phyloP scores from a whole-genome alignment of 2,797 vertebrate genomes.

The Gephyroberyx darwinii region DNA sequence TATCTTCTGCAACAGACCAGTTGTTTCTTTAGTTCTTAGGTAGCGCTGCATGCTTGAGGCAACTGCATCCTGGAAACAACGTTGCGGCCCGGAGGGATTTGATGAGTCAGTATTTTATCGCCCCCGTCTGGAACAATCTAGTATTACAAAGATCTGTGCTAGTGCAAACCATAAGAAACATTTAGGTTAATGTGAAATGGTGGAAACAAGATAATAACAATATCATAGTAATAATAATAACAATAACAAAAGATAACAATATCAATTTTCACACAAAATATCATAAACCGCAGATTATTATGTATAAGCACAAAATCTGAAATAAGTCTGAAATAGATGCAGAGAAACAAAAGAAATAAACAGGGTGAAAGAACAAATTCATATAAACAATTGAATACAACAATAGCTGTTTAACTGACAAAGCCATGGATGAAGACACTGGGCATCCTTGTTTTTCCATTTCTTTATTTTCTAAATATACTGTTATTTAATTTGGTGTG shows the following conservation, averaged over 20 bases:
- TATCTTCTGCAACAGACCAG: neutral
- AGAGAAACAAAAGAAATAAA: neutral
- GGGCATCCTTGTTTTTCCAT: conserved; percentile 32
- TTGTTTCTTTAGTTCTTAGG: neutral
- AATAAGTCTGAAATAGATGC: too few species aligned
- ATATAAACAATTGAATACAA: neutral
- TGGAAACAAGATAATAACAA: too few species aligned
- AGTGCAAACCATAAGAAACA: too few species aligned
- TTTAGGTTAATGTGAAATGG: too few species aligned
- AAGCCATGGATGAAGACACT: neutral
- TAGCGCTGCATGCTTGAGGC: neutral
- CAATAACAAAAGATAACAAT: too few species aligned
- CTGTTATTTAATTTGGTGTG: conserved; percentile 62
- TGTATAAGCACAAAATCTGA: too few species aligned
- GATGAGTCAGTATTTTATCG: conserved; percentile 17
- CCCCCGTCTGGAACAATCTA: conserved; percentile 57
- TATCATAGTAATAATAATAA: too few species aligned
- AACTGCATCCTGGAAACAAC: neutral
- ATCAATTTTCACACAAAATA: too few species aligned
- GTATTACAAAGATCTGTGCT: conserved; percentile 35
- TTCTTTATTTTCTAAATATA: conserved; percentile 74
- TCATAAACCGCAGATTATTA: too few species aligned
- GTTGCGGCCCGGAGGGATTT: neutral
- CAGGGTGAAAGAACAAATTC: neutral
- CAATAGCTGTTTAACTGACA: neutral